phyloP scores from a whole-genome alignment of 2,888 invertebrate species.

The Stenotaenia linearis region DNA sequence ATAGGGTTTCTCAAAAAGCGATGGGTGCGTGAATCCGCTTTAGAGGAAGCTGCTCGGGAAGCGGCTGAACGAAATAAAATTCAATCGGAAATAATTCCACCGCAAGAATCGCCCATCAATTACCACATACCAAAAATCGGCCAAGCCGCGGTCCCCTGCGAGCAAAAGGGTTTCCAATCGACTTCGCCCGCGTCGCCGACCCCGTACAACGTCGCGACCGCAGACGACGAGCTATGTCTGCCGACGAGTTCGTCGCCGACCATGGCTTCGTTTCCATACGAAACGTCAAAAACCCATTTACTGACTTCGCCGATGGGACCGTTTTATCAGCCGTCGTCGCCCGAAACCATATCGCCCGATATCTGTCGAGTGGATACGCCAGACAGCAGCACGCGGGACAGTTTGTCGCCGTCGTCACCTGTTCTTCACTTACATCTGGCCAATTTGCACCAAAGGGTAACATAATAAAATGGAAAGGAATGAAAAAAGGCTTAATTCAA shows the following conservation, averaged over 20 bases:
- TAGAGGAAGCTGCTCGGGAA: constrained; percentile 24
- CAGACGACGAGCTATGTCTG: constrained; percentile 26
- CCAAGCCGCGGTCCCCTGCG: constrained; percentile 46
- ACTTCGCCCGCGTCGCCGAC: constrained; percentile 37
- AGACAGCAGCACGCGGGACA: constrained; percentile 10
- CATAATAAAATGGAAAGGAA: constrained; percentile 28
- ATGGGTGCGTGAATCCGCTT: constrained; percentile 7
- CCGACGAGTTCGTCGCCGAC: neutral
- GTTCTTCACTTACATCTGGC: constrained; percentile 10
- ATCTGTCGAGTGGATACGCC: constrained; percentile 6
- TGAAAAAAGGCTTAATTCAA: constrained; percentile 40
- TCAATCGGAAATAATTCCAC: constrained; percentile 50
- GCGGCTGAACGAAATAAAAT: neutral
- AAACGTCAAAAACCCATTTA: neutral
- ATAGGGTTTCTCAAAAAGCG: constrained; percentile 21
- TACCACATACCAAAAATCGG: constrained; percentile 70
- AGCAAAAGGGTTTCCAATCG: constrained; percentile 31
- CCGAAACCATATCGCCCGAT: neutral
- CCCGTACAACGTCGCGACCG: constrained; percentile 39
- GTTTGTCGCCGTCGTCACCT: neutral
- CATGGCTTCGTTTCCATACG: constrained; percentile 19
- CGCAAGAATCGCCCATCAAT: constrained; percentile 81
- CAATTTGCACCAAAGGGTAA: constrained; percentile 26
- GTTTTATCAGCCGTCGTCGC: neutral
- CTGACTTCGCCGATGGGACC: neutral